Percentiles rank a stretch among this genome's conserved stretches.
These are phyloP conservation scores for Borostomias antarcticus DNA, from an alignment of 2,797 vertebrate genomes.

Conservation along the genomic window DNA sequence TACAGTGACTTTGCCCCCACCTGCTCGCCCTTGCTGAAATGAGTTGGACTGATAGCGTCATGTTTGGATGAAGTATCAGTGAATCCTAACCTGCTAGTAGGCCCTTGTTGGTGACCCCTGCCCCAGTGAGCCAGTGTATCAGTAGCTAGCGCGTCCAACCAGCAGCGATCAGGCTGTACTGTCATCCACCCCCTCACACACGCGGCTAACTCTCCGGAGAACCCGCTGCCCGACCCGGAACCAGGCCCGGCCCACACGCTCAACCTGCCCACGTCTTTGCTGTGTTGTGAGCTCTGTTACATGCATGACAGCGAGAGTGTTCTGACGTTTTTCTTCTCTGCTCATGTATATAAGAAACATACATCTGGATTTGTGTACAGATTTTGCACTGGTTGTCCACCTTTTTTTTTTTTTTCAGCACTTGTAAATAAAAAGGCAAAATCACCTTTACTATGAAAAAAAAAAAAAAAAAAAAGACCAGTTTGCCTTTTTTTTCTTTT, in stretches of 20 bases:
- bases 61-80: conserved; percentile 41
- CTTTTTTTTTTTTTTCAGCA: conserved; percentile 73
- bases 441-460: conserved; percentile 22
- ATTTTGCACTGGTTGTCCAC: conserved; percentile 78
- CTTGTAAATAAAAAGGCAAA: conserved; percentile 77
- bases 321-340: conserved; percentile 56
- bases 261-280: conserved; percentile 57
- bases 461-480: too few species aligned
- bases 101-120: conserved; percentile 26
- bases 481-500: too few species aligned
- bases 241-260: conserved; percentile 41
- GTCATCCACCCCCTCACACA: conserved; percentile 11
- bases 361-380: conserved; percentile 78
- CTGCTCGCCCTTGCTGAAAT: conserved; percentile 50
- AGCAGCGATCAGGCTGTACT: conserved; percentile 36
- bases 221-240: conserved; percentile 43
- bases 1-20: conserved; percentile 43
- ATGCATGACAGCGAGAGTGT: conserved; percentile 73
- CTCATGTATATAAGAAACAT: conserved; percentile 72
- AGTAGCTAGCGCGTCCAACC: conserved; percentile 32
- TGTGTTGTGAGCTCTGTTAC: conserved; percentile 73
- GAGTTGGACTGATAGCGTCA: conserved; percentile 44
- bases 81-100: conserved; percentile 28
- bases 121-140: conserved; percentile 33
- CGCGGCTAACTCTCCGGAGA: conserved; percentile 26